Evolutionary conservation across 2,888 invertebrate species (phyloP).

Genomic region (Cinara cedri): DNA sequence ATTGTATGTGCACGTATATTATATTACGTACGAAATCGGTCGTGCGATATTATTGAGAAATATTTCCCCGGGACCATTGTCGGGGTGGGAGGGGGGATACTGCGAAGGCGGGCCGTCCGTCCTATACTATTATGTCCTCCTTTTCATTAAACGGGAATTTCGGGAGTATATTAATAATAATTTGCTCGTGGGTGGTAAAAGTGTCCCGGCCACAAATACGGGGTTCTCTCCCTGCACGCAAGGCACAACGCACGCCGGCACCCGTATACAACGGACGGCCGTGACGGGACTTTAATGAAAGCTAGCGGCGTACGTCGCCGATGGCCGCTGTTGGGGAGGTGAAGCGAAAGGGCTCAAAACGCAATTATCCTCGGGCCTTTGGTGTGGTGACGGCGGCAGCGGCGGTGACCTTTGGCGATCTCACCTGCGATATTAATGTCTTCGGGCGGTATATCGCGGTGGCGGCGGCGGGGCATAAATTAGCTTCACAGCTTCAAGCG

Average conservation of each 20-base stretch:
- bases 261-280: constrained; percentile 31
- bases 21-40: background rate
- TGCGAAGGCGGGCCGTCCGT: constrained; percentile 40
- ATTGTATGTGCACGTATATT: background rate
- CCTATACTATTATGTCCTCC: no score
- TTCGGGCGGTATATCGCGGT: constrained; percentile 23
- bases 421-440: constrained; percentile 53
- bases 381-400: background rate
- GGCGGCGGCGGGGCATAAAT: background rate
- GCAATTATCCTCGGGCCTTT: constrained; percentile 53
- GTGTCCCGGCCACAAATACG: constrained; percentile 48
- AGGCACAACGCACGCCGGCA: no score
- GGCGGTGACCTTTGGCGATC: constrained; percentile 49
- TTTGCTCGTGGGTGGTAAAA: constrained; percentile 50
- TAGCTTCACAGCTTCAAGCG: background rate
- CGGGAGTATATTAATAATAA: constrained; percentile 56
- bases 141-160: constrained; percentile 57
- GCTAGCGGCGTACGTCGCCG: constrained; percentile 11
- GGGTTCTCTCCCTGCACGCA: background rate
- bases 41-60: constrained; percentile 4
- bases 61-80: constrained; percentile 18
- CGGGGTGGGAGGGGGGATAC: no score
- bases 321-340: no score
- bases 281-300: constrained; percentile 56
- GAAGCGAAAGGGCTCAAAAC: constrained; percentile 44